phyloP scores from a whole-genome alignment of 2,888 invertebrate species.

The Gortyna flavago region DNA sequence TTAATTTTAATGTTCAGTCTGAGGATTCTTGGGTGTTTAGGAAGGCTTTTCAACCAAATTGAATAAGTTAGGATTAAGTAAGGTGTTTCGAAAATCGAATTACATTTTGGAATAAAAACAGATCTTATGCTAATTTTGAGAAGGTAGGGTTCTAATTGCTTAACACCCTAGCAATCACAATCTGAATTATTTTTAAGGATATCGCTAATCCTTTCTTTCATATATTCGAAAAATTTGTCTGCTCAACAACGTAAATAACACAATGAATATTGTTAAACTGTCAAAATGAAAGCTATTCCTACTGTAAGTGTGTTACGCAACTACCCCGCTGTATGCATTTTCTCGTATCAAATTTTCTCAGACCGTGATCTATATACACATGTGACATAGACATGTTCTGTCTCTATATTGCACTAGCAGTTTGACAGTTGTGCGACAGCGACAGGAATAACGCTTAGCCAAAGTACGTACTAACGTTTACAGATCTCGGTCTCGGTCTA shows the following conservation, averaged over 20 bases:
- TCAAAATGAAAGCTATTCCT: too few relatives aligned
- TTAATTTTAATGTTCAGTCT: conserved; percentile 2
- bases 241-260: too few relatives aligned
- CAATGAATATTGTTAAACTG: too few relatives aligned
- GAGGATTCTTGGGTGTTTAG: not conserved
- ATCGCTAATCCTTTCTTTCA: too few relatives aligned
- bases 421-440: not conserved
- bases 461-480: not conserved
- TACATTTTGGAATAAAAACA: not conserved
- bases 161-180: too few relatives aligned
- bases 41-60: not conserved
- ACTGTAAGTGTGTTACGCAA: too few relatives aligned
- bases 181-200: too few relatives aligned
- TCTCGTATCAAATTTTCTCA: not conserved
- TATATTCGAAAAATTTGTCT: too few relatives aligned
- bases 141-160: too few relatives aligned
- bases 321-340: not conserved
- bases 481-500: not conserved
- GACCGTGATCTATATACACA: not conserved
- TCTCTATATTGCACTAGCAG: not conserved
- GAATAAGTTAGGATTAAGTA: not conserved
- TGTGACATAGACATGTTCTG: not conserved
- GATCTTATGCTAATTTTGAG: not conserved
- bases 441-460: not conserved
- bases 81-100: not conserved